phyloP scores from a whole-genome alignment of 1,140 invertebrate genomes.

The Aphelenchoides avenae region DNA sequence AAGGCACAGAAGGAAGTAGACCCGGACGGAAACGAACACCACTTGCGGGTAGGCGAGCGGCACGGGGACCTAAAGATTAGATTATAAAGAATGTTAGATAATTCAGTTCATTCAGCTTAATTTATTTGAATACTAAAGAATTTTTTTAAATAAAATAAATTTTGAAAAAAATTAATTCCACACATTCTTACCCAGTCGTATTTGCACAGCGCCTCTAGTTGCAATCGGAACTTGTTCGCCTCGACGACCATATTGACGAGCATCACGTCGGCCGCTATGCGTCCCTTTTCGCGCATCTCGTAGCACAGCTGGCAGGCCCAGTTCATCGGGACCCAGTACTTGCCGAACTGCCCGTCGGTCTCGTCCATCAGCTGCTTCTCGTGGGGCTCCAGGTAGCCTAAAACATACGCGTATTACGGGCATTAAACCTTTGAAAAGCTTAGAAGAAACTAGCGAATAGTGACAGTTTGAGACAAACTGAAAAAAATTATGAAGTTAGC shows the following conservation, averaged over 20 bases:
- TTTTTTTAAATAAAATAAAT: background rate
- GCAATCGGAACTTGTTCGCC: conserved; percentile 27
- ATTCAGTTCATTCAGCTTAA: conserved; percentile 10
- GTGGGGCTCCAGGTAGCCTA: conserved; percentile 28
- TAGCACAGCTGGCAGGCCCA: conserved; percentile 31
- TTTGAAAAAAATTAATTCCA: conserved; percentile 5
- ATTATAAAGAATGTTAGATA: background rate
- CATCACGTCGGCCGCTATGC: conserved; percentile 20
- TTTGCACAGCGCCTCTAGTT: conserved; percentile 26
- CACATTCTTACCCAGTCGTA: conserved; percentile 36
- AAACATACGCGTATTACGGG: background rate
- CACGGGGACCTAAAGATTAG: conserved; percentile 18
- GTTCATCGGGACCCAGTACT: conserved; percentile 52
- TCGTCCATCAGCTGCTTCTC: conserved; percentile 30
- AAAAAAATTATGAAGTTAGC: too few relatives aligned
- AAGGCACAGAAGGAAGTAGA: conserved; percentile 38
- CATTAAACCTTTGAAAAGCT: conserved; percentile 5
- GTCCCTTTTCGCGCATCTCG: conserved; percentile 10
- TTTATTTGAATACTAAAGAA: too few relatives aligned
- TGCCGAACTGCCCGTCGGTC: conserved; percentile 18
- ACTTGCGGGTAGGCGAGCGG: conserved; percentile 28
- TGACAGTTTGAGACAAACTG: too few relatives aligned
- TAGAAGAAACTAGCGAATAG: too few relatives aligned
- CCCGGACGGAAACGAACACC: conserved; percentile 35
- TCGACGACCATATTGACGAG: conserved; percentile 33